phyloP scores from a whole-genome alignment of 2,113 vertebrate genomes.

The Rostratula benghalensis region DNA sequence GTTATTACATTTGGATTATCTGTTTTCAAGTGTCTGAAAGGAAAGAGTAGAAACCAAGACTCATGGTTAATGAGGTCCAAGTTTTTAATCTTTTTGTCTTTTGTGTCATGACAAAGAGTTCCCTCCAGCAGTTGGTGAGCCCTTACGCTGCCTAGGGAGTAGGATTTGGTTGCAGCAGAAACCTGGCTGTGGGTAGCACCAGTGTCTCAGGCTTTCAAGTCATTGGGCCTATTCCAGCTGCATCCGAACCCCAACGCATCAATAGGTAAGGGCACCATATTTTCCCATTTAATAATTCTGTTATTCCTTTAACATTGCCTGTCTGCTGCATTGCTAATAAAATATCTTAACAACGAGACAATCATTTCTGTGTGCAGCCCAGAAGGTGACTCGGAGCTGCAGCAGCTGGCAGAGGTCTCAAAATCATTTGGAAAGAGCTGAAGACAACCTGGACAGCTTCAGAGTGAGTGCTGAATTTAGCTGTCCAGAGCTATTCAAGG shows the following conservation, averaged over 20 bases:
- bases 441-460: neutral
- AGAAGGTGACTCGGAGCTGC: neutral
- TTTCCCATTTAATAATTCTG: neutral
- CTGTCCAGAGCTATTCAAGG: neutral
- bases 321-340: neutral
- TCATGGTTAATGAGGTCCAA: slow-evolving; percentile 22
- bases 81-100: neutral
- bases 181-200: neutral
- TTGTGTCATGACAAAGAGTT: neutral
- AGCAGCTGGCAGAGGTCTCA: neutral
- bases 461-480: neutral
- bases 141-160: neutral
- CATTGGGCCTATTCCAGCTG: neutral
- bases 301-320: neutral
- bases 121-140: neutral
- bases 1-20: slow-evolving; percentile 66
- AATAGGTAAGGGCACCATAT: accelerated
- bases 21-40: slow-evolving; percentile 50
- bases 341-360: neutral
- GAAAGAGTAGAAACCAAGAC: slow-evolving; percentile 36
- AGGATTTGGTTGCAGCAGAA: neutral
- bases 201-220: neutral
- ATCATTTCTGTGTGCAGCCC: neutral
- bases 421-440: neutral
- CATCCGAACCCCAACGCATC: neutral